A percentile compares a stretch with the other conserved stretches of the same genome.
phyloP scores from a whole-genome alignment of 2,113 vertebrate species.

The Pseudopodoces humilis region DNA sequence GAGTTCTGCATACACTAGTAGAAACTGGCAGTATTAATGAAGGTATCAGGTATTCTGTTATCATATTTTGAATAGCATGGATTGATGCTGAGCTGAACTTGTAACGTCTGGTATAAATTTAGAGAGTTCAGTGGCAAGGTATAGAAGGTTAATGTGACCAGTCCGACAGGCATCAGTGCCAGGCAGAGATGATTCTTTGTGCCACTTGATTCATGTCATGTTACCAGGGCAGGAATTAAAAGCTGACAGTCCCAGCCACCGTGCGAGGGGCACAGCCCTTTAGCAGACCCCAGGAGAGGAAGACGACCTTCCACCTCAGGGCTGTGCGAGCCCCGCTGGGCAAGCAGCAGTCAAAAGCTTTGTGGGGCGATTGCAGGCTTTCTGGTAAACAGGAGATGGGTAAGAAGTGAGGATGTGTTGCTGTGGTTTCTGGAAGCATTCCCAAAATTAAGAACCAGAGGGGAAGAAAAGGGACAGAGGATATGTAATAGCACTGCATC shows the following conservation, averaged over 20 bases:
- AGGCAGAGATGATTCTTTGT: not conserved
- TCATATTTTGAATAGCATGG: not conserved
- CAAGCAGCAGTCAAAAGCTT: not conserved
- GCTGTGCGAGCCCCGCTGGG: accelerated
- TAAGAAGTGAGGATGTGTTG: not conserved
- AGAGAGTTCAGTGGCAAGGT: not conserved
- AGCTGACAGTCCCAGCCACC: not conserved
- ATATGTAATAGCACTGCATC: accelerated
- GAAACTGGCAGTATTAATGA: not conserved
- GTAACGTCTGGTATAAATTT: not conserved
- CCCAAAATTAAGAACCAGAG: not conserved
- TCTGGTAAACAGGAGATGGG: not conserved
- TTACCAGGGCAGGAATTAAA: not conserved
- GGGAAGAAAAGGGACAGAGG: not conserved
- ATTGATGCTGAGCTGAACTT: not conserved
- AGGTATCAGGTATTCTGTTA: not conserved
- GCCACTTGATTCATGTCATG: not conserved
- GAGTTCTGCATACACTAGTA: not conserved
- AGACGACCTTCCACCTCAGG: not conserved
- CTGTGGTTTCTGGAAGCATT: not conserved
- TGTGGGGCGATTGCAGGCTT: not conserved
- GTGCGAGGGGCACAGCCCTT: not conserved
- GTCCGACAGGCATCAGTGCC: accelerated
- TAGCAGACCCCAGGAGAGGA: not conserved
- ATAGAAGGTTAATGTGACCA: not conserved